Evolutionary conservation across 2,797 vertebrate genomes (phyloP), one percentile per base, ranked within the genome.

Genomic region (Champsocephalus esox): DNA sequence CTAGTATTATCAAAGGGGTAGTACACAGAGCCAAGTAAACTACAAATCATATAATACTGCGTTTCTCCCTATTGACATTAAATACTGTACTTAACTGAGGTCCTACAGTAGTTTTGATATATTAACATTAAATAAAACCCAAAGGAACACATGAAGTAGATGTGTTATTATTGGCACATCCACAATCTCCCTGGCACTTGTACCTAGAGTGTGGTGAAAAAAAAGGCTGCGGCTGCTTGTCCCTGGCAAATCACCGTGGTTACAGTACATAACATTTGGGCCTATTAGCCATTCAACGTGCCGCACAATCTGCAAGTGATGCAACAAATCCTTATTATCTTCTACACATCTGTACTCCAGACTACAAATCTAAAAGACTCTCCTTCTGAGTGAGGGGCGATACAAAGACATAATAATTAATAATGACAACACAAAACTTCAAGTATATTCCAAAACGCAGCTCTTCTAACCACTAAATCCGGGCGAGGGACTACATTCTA

Each of bases 401-500:
- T 48, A 80, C 80, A 73, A 80, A 91, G 88, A 92, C 86, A 83
- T 59, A 59, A 81, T 86, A 85, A 89, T 70, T 81, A 80, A 92
- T 80, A 80, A 92, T 80, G 89, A 87, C 80, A 77, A 91, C 71
- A 82, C 73, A 92, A 86, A 88, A 92, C 91, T 94, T 95, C 93
- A 95, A 95, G 94, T 94, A 94, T 92, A 80, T 86, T 90, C 89
- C 80, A 82, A 82, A 91, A 92, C 61, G 80, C 89, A 85, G 88
- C 87, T 87, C 85, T 77, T 90, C 85, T 88, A 84, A 70, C 70
- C 75, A 81, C 90, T 89, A 86, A 73, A 70, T 80, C 86, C 79
- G 73, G 64, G 64, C 70, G 75, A 87, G 67, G 85, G 75, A 85
- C 84, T 87, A 85, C 87, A 86, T 70, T 91, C 83, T 89, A 94